Evolutionary conservation across 2,888 invertebrate genomes (phyloP), one percentile per base, ranked within the genome.

Genomic region (Thera obeliscata): DNA sequence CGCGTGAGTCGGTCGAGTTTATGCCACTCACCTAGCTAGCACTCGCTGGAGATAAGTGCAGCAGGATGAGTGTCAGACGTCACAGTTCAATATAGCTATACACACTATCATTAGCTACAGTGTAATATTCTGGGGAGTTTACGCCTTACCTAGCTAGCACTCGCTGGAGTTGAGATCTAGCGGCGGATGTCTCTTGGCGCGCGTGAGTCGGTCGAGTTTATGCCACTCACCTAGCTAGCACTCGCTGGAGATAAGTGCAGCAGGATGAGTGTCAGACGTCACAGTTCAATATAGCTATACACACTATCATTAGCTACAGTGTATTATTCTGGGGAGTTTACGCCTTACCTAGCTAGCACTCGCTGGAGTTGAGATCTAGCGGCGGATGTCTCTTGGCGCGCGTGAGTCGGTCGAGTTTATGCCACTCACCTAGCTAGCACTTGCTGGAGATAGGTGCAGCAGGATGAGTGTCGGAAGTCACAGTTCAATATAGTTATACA

Each of bases 391-490:
- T n/a, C n/a, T n/a, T n/a, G n/a, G n/a, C n/a, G n/a, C n/a, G n/a
- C n/a, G 97, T 96, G 84, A 98, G 95, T 75, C 98, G 95, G 92
- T 98, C 98, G 50, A 98, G 94, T 91, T 98, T n/a, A n/a, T n/a
- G n/a, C n/a, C n/a, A n/a, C n/a, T n/a, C n/a, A n/a, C n/a, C n/a
- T n/a, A n/a, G n/a, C n/a, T n/a, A n/a, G n/a, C n/a, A n/a, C n/a
- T n/a, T n/a, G n/a, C n/a, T n/a, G n/a, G n/a, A n/a, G n/a, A n/a
- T n/a, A n/a, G n/a, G n/a, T n/a, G n/a, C n/a, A n/a, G n/a, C n/a
- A n/a, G n/a, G n/a, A n/a, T n/a, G n/a, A n/a, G n/a, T n/a, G n/a
- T n/a, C n/a, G n/a, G n/a, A n/a, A n/a, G n/a, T n/a, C n/a, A n/a
- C n/a, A n/a, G n/a, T n/a, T n/a, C n/a, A n/a, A n/a, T n/a, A n/a